Evolutionary conservation across 2,797 vertebrate genomes (phyloP), one percentile per base, ranked within the genome.

Genomic region (Lagocephalus sceleratus): DNA sequence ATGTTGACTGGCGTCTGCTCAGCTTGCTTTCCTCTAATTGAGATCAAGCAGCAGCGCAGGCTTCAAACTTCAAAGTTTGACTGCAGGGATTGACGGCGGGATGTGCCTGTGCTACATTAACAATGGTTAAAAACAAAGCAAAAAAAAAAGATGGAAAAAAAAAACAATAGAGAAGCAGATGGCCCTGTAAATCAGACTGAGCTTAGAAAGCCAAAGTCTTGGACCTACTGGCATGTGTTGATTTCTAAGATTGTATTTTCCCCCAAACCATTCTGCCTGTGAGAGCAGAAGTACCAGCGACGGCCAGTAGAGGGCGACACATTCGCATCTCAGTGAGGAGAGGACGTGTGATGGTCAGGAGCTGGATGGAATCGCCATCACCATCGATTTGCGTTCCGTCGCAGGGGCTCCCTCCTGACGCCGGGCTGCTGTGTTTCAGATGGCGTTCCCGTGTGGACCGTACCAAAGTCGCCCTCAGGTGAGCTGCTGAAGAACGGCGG

Each of bases 401-500:
- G 0, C 39, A n/a, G 39, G 8, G 32, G 32, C 32, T 35, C 17
- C 7, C 42, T 12, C 42, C 47, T 86, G 68, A 84, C 52, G 9
- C 48, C 15, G 45, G 47, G 44, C 23, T 70, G 57, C 62, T 46
- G 0, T 72, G 43, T 68, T 91, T 76, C 87, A 98, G 96, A 96
- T 85, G 92, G 81, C 89, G 89, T 88, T 82, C 88, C 94, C 83
- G 92, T 92, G 87, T 98, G 95, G 94, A 92, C 90, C 57, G 93
- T 93, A 57, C 88, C 94, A 87, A 94, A 94, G 89, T 95, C 94
- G 0, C 91, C 93, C 70, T 95, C 94, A 44, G 85, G 89, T 76
- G 93, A 95, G 57, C 90, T 88, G 73, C 75, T 94, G 88, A 96
- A 92, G 89, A 96, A 95, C 0, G 92, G 92, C 75, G 90, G 90